Conservation (phyloP, 2,888 invertebrate genomes). For the Napeogenes inachia region DNA sequence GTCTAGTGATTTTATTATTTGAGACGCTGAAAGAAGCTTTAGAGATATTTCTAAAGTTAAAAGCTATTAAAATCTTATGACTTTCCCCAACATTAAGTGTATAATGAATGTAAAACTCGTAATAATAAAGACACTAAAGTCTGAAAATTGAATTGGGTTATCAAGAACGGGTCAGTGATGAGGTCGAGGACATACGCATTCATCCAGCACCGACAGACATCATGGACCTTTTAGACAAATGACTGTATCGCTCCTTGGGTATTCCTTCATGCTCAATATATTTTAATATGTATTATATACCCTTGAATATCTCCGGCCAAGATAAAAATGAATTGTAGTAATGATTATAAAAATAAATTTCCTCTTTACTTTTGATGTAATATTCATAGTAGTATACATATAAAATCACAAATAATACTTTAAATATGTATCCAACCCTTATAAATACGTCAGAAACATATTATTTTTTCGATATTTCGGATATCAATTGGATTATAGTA, state of each 20-base stretch:
- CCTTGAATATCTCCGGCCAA: neutral
- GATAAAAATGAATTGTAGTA: too few species aligned
- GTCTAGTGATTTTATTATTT: neutral
- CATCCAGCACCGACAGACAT: conserved; percentile 2
- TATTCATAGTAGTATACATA: too few species aligned
- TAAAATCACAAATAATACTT: too few species aligned
- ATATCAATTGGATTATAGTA: conserved; percentile 8
- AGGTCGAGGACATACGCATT: neutral
- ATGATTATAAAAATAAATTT: too few species aligned
- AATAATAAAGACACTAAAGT: too few species aligned
- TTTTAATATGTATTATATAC: neutral
- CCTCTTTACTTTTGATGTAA: too few species aligned
- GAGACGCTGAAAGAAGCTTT: neutral
- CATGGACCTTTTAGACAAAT: conserved; percentile 5
- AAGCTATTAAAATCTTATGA: too few species aligned
- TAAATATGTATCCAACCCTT: too few species aligned
- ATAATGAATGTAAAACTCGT: too few species aligned
- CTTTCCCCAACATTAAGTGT: too few species aligned
- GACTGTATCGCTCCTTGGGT: neutral
- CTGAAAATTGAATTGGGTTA: too few species aligned
- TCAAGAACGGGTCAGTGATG: neutral
- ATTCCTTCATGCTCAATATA: neutral
- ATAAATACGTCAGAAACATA: neutral
- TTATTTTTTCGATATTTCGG: conserved; percentile 18
- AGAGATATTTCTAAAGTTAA: too few species aligned